phyloP scores from a whole-genome alignment of 2,888 invertebrate genomes.

The Pristionchus fissidentatus region DNA sequence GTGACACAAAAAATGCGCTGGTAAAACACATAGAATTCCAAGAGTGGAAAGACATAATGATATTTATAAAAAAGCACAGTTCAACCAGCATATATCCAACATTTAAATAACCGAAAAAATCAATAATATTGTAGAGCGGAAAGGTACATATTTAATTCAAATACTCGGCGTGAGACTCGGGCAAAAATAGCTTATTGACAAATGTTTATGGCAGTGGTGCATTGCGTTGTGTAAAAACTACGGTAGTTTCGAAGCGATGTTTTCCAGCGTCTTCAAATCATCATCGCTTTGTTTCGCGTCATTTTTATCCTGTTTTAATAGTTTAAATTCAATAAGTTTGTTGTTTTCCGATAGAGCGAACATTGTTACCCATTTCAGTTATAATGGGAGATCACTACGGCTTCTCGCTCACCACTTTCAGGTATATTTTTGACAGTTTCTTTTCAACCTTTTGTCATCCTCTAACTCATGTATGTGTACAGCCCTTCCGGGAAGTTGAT shows the following conservation, averaged over 20 bases:
- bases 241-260: slow-evolving; percentile 25
- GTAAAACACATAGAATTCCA: no score
- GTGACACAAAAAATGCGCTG: no score
- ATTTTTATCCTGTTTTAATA: not conserved
- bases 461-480: slow-evolving; percentile 69
- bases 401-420: slow-evolving; percentile 74
- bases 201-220: not conserved
- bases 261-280: slow-evolving; percentile 10
- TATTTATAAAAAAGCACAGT: not conserved
- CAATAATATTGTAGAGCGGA: no score
- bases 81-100: not conserved
- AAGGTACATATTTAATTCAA: no score
- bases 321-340: not conserved
- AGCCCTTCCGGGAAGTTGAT: slow-evolving; percentile 99
- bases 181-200: not conserved
- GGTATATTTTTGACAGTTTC: slow-evolving; percentile 59
- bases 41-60: not conserved
- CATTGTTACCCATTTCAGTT: not conserved
- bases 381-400: slow-evolving; percentile 75
- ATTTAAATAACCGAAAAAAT: no score
- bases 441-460: not conserved
- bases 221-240: not conserved
- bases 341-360: not conserved
- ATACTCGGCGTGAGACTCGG: no score
- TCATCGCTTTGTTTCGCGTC: not conserved